These are phyloP conservation scores for Solenopsis fugax DNA, from an alignment of 1,140 invertebrate species.

Conservation along the genomic window DNA sequence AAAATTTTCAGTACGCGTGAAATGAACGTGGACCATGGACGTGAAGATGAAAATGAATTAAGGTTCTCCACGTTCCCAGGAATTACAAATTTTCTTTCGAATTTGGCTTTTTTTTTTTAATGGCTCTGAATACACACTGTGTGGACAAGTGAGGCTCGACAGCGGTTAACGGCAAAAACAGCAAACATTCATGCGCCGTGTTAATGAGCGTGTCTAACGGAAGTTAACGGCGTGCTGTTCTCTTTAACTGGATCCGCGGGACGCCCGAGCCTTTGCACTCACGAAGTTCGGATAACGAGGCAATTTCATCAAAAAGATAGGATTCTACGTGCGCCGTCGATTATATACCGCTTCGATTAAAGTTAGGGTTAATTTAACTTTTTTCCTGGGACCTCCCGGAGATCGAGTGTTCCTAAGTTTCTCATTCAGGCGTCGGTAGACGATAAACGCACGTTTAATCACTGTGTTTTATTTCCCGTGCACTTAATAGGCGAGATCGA, in stretches of 20 bases:
- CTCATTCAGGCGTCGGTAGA: slow-evolving; percentile 41
- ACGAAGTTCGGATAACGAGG: slow-evolving; percentile 38
- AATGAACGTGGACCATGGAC: neutral
- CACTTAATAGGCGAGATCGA: slow-evolving; percentile 32
- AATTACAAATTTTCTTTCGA: slow-evolving; percentile 1
- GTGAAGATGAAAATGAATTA: neutral
- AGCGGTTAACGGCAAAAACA: slow-evolving; percentile 37
- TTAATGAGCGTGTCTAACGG: slow-evolving; percentile 61
- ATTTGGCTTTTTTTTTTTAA: neutral
- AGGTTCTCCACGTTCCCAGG: neutral
- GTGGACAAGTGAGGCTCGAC: neutral
- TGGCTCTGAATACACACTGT: neutral
- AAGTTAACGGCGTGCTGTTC: slow-evolving; percentile 53
- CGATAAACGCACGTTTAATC: slow-evolving; percentile 62
- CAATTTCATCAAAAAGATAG: slow-evolving; percentile 46
- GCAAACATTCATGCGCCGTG: slow-evolving; percentile 23
- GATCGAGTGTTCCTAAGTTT: slow-evolving; percentile 46
- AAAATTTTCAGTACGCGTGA: neutral
- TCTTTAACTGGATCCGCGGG: slow-evolving; percentile 42
- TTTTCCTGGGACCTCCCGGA: slow-evolving; percentile 35
- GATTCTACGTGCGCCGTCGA: slow-evolving; percentile 49
- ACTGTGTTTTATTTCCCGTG: slow-evolving; percentile 43
- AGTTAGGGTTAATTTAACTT: slow-evolving; percentile 67
- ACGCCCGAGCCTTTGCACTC: slow-evolving; percentile 29
- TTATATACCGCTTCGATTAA: slow-evolving; percentile 62